Evolutionary conservation across 2,888 invertebrate genomes (phyloP), one percentile per base, ranked within the genome.

Genomic region (Drosophila pegasa): DNA sequence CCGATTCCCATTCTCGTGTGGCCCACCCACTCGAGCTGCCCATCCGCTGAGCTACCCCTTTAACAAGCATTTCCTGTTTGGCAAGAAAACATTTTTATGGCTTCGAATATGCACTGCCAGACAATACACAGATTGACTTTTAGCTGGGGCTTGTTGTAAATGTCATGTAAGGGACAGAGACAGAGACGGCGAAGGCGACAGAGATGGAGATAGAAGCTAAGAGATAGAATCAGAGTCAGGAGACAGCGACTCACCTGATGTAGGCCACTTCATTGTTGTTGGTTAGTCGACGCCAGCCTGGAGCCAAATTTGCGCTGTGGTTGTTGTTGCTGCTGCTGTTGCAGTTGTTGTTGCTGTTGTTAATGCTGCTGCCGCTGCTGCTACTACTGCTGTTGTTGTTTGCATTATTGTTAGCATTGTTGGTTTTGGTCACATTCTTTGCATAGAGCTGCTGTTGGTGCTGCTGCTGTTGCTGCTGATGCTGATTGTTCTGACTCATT

Each of bases 211-310:
- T 93, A 45, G 29, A 25, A n/a, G 50, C 33, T n/a, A 50, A 22
- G 43, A 33, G 38, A 20, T 9, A 52, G 47, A 58, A 5, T 91
- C n/a, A 25, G 31, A 43, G 22, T 12, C 33, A 25, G 45, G 33
- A 22, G 50, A 27, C 31, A 59, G 37, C 38, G 27, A 92, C 93
- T 93, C 91, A 96, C 96, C 96, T 96, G 92, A 96, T 94, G 93
- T 96, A 96, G 89, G 95, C 94, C 92, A 96, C 94, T 92, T 94
- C 94, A 83, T 95, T 95, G 92, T 95, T 95, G 90, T 94, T 94
- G 84, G 94, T 93, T 80, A 95, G 93, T 90, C 97, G 94, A 92
- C 95, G 95, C 96, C 96, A 97, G 75, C 96, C 96, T 87, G 94
- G 94, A 79, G 96, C 96, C 88, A 96, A 95, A 84, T 94, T 92